phyloP scores from a whole-genome alignment of 2,888 invertebrate species.

The Diogma glabrata region DNA sequence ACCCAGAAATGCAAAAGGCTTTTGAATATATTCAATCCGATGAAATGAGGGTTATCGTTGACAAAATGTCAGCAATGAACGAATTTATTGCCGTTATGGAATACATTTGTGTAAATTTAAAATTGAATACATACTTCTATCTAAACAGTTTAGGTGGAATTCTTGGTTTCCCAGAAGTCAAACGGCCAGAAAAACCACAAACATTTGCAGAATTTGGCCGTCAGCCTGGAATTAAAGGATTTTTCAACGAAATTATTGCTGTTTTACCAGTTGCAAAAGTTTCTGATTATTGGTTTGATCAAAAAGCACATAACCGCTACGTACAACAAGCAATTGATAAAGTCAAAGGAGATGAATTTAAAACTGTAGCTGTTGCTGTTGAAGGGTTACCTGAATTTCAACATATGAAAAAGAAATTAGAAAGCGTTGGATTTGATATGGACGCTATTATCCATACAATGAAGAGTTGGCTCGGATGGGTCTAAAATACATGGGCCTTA shows the following conservation, averaged over 20 bases:
- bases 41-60: conserved; percentile 12
- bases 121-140: conserved; percentile 15
- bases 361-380: conserved; percentile 11
- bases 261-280: conserved; percentile 12
- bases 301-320: conserved; percentile 13
- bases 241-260: conserved; percentile 13
- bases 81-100: conserved; percentile 4
- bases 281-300: conserved; percentile 9
- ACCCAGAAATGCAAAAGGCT: conserved; percentile 14
- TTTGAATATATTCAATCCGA: conserved; percentile 14
- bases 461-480: conserved; percentile 13
- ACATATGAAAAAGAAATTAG: conserved; percentile 10
- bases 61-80: not conserved
- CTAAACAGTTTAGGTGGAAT: conserved; percentile 14
- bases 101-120: conserved; percentile 13
- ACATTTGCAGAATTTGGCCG: not conserved
- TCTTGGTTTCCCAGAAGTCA: conserved; percentile 13
- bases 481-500: no score
- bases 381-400: conserved; percentile 10
- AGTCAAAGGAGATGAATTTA: conserved; percentile 14
- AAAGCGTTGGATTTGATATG: conserved; percentile 13
- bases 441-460: conserved; percentile 12
- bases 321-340: conserved; percentile 11
- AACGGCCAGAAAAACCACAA: not conserved
- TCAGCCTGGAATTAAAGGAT: conserved; percentile 11